Evolutionary conservation across 2,888 invertebrate species (phyloP).

Genomic region (Caenorhabditis sp.): DNA sequence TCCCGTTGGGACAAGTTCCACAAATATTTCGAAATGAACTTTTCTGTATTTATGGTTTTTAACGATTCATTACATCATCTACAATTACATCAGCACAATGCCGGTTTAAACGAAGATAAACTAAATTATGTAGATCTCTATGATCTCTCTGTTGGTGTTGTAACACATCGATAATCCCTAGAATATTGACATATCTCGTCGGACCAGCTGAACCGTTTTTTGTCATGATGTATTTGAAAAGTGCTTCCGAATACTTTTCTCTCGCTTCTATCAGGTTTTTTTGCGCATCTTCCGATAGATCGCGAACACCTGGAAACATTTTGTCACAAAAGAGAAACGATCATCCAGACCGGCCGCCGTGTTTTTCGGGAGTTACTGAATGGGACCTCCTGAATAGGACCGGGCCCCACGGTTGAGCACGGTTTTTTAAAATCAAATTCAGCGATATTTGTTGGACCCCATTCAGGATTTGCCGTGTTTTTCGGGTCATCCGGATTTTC

Average conservation of each 20-base stretch:
- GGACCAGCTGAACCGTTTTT: constrained; percentile 19
- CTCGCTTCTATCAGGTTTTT: constrained; percentile 5
- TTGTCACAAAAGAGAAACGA: not conserved
- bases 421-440: too few species aligned
- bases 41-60: too few species aligned
- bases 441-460: too few species aligned
- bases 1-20: constrained; percentile 26
- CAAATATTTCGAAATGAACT: too few species aligned
- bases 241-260: constrained; percentile 18
- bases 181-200: constrained; percentile 14
- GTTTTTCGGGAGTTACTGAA: too few species aligned
- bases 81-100: not conserved
- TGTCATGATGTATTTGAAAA: constrained; percentile 17
- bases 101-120: not conserved
- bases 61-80: not conserved
- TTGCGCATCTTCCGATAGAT: not conserved
- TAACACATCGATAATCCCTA: constrained; percentile 23
- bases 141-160: constrained; percentile 30
- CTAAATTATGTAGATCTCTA: not conserved
- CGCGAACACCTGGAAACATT: not conserved
- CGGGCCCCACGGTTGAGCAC: too few species aligned
- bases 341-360: too few species aligned
- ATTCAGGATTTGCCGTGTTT: too few species aligned
- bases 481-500: too few species aligned
- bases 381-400: too few species aligned